Evolutionary conservation across 2,113 vertebrate genomes (phyloP).

Genomic region (Xenopus borealis): DNA sequence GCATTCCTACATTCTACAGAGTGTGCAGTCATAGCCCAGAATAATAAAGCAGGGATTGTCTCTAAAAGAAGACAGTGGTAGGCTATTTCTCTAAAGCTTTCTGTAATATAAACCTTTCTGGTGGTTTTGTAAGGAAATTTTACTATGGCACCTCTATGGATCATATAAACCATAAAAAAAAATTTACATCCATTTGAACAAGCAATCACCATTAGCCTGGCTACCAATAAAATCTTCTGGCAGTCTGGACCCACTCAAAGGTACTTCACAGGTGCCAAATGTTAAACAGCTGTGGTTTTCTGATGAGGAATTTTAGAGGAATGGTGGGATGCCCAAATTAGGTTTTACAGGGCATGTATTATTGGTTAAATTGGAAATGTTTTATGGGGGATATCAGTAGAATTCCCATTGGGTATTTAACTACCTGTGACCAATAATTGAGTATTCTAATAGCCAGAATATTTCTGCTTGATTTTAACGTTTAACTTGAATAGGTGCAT

Average conservation of each 20-base stretch:
- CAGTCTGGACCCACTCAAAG: conserved; percentile 56
- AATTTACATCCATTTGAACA: conserved; percentile 65
- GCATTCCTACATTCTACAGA: too few species aligned
- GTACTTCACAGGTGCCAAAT: conserved; percentile 63
- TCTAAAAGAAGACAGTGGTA: conserved; percentile 53
- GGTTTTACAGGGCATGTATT: conserved; percentile 61
- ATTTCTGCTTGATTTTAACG: neutral
- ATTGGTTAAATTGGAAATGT: conserved; percentile 65
- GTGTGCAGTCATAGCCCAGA: too few species aligned
- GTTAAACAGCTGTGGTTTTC: conserved; percentile 59
- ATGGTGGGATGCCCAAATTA: conserved; percentile 63
- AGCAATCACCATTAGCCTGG: conserved; percentile 61
- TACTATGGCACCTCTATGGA: conserved; percentile 50
- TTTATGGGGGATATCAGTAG: conserved; percentile 56
- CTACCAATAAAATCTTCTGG: conserved; percentile 59
- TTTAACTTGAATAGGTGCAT: neutral
- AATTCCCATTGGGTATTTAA: conserved; percentile 63
- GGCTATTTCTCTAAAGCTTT: conserved; percentile 56
- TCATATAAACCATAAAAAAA: conserved; percentile 54
- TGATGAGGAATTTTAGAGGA: conserved; percentile 57
- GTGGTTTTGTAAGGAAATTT: conserved; percentile 54
- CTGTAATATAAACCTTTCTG: conserved; percentile 49
- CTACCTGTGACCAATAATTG: conserved; percentile 54
- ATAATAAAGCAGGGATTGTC: conserved; percentile 47
- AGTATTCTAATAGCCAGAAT: conserved; percentile 9